A percentile compares a stretch with the other conserved stretches of the same genome.
These are phyloP conservation scores for Sceloporus tristichus DNA, from an alignment of 2,113 vertebrate species.

Conservation along the genomic window DNA sequence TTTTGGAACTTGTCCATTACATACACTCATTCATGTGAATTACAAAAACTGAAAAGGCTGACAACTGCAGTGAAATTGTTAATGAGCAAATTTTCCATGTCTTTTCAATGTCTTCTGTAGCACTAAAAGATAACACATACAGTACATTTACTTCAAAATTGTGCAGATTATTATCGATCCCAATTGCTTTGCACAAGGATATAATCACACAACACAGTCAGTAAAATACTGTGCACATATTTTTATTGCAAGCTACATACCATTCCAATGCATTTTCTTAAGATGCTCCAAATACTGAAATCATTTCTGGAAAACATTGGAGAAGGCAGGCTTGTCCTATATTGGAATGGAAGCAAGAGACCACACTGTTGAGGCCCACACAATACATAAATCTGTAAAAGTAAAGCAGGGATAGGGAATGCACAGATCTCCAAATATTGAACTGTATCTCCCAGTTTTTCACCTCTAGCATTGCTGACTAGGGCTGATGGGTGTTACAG, in stretches of 20 bases:
- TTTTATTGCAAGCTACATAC: constrained; percentile 69
- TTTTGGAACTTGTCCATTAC: background rate
- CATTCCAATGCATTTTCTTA: constrained; percentile 99
- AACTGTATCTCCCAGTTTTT: background rate
- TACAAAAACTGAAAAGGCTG: background rate
- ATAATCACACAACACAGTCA: background rate
- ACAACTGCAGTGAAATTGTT: background rate
- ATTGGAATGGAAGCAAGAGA: constrained; percentile 1
- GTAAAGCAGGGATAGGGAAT: background rate
- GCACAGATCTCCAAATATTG: background rate
- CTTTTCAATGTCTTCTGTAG: background rate
- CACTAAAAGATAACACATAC: background rate
- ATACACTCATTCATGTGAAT: background rate
- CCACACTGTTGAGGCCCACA: background rate
- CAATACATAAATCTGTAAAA: constrained; percentile 2
- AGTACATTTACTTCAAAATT: background rate
- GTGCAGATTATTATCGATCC: background rate
- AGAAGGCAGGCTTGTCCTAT: constrained; percentile 90
- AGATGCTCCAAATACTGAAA: constrained; percentile 97
- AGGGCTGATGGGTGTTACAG: no score
- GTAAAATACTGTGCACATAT: background rate
- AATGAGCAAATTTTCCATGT: background rate
- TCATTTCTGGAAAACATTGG: constrained; percentile 98
- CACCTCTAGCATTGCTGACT: background rate
- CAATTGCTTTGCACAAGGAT: background rate